phyloP scores from a whole-genome alignment of 2,113 vertebrate species.

The Apus apus region DNA sequence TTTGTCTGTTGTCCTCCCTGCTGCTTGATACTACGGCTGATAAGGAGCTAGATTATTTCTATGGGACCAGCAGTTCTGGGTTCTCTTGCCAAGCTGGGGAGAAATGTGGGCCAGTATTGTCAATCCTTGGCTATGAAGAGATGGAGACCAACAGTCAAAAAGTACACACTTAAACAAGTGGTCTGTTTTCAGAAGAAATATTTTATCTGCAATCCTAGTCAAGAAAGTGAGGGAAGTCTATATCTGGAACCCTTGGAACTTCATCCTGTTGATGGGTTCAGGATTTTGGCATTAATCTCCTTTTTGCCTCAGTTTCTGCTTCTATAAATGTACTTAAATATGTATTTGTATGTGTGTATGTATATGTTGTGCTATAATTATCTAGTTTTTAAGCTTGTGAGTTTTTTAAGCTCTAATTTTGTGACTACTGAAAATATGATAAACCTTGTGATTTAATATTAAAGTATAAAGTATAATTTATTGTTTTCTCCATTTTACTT shows the following conservation, averaged over 20 bases:
- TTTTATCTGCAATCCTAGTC: background rate
- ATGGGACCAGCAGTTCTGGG: background rate
- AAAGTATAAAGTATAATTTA: background rate
- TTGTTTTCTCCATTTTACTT: background rate
- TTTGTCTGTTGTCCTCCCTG: background rate
- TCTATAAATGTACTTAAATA: fast-evolving
- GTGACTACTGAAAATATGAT: background rate
- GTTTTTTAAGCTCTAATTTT: background rate
- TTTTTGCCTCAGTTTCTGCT: background rate
- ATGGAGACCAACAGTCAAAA: background rate
- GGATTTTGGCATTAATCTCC: background rate
- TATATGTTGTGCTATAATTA: background rate
- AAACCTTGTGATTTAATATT: background rate
- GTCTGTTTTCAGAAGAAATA: fast-evolving
- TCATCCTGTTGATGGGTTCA: background rate
- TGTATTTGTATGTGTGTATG: no score
- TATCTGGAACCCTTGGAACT: background rate
- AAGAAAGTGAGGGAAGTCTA: background rate
- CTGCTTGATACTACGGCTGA: background rate
- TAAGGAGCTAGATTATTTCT: background rate
- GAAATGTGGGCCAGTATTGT: background rate
- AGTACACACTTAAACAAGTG: background rate
- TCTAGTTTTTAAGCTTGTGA: background rate
- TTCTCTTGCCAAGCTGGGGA: background rate
- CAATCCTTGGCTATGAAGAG: background rate